Evolutionary conservation across 2,113 vertebrate genomes (phyloP), one percentile per base, ranked within the genome.

Genomic region (Centropus unirufus): DNA sequence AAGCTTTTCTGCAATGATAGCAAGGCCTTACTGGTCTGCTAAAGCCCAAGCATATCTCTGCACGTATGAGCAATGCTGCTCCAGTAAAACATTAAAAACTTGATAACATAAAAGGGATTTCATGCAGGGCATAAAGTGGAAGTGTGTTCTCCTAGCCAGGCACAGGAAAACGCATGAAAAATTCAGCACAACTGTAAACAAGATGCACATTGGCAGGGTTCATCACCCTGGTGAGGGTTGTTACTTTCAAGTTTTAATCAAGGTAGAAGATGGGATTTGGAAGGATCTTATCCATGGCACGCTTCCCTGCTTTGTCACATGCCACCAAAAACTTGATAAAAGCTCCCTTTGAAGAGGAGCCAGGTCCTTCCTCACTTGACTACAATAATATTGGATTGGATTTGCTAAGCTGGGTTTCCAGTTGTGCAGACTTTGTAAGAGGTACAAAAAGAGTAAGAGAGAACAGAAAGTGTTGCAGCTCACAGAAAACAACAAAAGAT

Each of bases 331-430:
- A 57, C 67, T 70, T 54, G 75, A 95, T 91, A 95, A 95, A 94
- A 95, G 74, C 87, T 95, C 63, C 70, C 93, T 96, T 87, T 96
- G 96, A 97, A 95, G 94, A 80, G 67, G 9, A 92, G 94, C 96
- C 96, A 97, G 90, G 87, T 59, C 85, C 72, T 40, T 92, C 95
- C 90, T 88, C 4, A 2, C 59, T 93, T 21, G 51, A 34, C 67
- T 5, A 15, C 46, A 66, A 90, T 18, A 46, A 95, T 70, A 30
- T 21, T 46, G 88, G 68, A 12, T n/a, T 32, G 74, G 81, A n/a
- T 51, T 73, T 17, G 26, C 90, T 63, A 82, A 91, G 82, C 70
- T 0, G 26, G 62, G 59, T 73, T 89, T 73, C 84, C 69, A 86
- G 66, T 94, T 77, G 84, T 34, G 89, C 90, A 89, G 89, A 64